Percentiles rank a stretch among this genome's conserved stretches.
Conservation (phyloP, 2,113 vertebrate genomes). For the Eulacestoma nigropectus region DNA sequence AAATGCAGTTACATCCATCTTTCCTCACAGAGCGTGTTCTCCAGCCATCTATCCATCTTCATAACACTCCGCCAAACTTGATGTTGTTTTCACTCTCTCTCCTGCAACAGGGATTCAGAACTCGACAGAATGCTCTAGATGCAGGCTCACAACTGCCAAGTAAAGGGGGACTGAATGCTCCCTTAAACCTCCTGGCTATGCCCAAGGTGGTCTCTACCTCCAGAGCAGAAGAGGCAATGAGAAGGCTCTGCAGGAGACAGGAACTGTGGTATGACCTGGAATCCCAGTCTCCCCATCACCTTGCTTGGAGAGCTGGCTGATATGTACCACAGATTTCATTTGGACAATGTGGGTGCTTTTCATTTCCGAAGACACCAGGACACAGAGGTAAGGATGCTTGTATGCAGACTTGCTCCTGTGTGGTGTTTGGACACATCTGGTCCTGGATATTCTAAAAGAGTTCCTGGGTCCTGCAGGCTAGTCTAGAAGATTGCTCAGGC, state of each 20-base stretch:
- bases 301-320: not conserved
- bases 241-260: fast-evolving
- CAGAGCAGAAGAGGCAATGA: not conserved
- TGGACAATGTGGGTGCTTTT: not conserved
- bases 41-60: not conserved
- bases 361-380: not conserved
- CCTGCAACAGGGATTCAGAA: not conserved
- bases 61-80: not conserved
- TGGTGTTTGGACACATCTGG: not conserved
- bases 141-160: not conserved
- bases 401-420: fast-evolving
- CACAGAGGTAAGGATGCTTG: not conserved
- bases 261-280: too few relatives aligned
- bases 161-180: not conserved
- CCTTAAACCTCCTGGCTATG: not conserved
- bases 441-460: not conserved
- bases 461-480: not conserved
- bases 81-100: not conserved
- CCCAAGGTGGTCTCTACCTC: not conserved
- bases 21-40: not conserved
- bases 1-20: not conserved
- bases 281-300: not conserved
- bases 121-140: not conserved
- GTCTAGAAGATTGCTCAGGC: not conserved
- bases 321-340: not conserved